Conservation (phyloP, 2,113 vertebrate species). For the Poecilia latipinna region DNA sequence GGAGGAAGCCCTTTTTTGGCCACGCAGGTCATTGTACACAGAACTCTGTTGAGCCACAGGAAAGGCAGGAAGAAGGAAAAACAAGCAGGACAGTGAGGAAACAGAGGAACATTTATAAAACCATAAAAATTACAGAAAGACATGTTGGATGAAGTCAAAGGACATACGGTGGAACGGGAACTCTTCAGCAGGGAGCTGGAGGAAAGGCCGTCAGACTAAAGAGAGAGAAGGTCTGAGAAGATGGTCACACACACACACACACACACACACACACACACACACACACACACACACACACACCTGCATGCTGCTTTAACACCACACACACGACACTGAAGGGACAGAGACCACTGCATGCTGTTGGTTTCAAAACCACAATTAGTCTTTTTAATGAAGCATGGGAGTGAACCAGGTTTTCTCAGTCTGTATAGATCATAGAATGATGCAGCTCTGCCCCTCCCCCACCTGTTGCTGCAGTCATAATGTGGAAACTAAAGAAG, state of each 20-base stretch:
- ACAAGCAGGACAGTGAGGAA: conserved; percentile 7
- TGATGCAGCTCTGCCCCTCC: neutral
- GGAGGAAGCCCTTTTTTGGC: conserved; percentile 80
- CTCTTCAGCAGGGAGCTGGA: conserved; percentile 77
- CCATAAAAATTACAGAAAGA: neutral
- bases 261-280: too few species aligned
- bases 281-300: neutral
- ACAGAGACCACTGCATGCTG: too few species aligned
- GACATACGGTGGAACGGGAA: conserved; percentile 84
- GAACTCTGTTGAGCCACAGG: conserved; percentile 79
- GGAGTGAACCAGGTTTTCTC: too few species aligned
- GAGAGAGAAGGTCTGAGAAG: conserved; percentile 42
- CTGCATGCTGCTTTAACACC: neutral
- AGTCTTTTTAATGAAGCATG: too few species aligned
- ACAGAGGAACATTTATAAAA: conserved; percentile 2
- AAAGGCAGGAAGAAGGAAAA: conserved; percentile 18
- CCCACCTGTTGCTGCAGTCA: neutral
- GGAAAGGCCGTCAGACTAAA: conserved; percentile 76
- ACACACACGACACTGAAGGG: neutral
- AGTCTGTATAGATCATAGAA: too few species aligned
- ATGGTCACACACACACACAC: neutral
- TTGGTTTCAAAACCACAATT: too few species aligned
- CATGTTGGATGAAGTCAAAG: neutral
- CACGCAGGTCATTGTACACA: conserved; percentile 83
- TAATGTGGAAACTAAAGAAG: neutral